phyloP scores from a whole-genome alignment of 2,797 vertebrate species.

The Zenarchopterus dispar region DNA sequence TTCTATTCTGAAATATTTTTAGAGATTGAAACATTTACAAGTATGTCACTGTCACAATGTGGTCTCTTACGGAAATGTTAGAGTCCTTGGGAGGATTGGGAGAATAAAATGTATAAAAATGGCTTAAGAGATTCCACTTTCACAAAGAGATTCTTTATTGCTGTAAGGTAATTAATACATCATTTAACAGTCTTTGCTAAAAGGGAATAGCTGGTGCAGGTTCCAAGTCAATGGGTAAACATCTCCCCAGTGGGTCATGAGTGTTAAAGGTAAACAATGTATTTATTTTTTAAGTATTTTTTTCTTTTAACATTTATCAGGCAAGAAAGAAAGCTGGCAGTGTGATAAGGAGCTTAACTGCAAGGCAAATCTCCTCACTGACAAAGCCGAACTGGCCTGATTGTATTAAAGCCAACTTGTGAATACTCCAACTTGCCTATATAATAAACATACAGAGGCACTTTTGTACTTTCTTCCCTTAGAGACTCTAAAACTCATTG shows the following conservation, averaged over 20 bases:
- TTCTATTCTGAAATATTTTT: slow-evolving; percentile 10
- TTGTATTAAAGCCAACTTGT: slow-evolving; percentile 1
- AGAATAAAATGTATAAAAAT: slow-evolving; percentile 16
- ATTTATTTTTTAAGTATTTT: background rate
- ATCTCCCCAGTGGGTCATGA: background rate
- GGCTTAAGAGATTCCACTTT: slow-evolving; percentile 3
- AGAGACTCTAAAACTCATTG: background rate
- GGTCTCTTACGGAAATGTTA: too few relatives aligned
- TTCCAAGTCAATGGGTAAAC: background rate
- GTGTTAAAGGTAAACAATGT: slow-evolving; percentile 11
- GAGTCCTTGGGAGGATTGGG: background rate
- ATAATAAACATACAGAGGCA: background rate
- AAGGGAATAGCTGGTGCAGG: slow-evolving; percentile 5
- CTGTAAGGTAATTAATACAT: slow-evolving; percentile 12
- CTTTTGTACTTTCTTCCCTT: background rate
- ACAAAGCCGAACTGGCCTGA: slow-evolving; percentile 10
- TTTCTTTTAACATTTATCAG: slow-evolving; percentile 12
- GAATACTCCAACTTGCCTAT: background rate
- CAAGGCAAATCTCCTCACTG: slow-evolving; percentile 19
- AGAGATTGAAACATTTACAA: slow-evolving; percentile 6
- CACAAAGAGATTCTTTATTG: slow-evolving; percentile 13
- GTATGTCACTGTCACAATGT: slow-evolving; percentile 7
- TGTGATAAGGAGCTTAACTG: slow-evolving; percentile 31
- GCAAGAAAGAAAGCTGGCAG: slow-evolving; percentile 22
- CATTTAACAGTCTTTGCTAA: slow-evolving; percentile 11